Conservation (phyloP, 2,113 vertebrate species). For the Anas platyrhynchos region DNA sequence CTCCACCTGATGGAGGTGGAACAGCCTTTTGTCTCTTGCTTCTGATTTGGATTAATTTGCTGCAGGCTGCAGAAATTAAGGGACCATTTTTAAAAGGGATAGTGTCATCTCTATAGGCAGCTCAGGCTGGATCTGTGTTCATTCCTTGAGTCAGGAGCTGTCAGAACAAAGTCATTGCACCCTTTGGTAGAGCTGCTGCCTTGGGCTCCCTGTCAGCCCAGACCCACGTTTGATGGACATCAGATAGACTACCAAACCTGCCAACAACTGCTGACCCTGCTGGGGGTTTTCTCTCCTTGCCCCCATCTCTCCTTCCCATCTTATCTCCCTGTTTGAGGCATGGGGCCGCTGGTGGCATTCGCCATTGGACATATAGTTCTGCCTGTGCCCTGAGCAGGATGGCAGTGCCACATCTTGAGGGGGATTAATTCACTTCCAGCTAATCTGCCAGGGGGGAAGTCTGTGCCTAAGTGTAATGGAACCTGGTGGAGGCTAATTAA, state of each 20-base stretch:
- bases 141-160: neutral
- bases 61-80: neutral
- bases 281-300: neutral
- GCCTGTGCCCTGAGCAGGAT: neutral
- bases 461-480: neutral
- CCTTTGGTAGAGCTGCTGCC: neutral
- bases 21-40: neutral
- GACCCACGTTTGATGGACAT: neutral
- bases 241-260: neutral
- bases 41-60: neutral
- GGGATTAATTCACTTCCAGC: neutral
- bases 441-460: neutral
- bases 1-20: neutral
- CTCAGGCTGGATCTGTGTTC: neutral
- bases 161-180: neutral
- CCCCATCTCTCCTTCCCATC: neutral
- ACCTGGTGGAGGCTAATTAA: constrained; percentile 25
- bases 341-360: neutral
- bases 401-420: neutral
- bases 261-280: neutral
- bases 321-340: neutral
- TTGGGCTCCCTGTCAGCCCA: neutral
- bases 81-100: neutral
- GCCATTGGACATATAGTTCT: neutral
- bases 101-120: neutral